Evolutionary conservation across 2,888 invertebrate genomes (phyloP), one percentile per base, ranked within the genome.

Genomic region (Eupithecia insigniata): DNA sequence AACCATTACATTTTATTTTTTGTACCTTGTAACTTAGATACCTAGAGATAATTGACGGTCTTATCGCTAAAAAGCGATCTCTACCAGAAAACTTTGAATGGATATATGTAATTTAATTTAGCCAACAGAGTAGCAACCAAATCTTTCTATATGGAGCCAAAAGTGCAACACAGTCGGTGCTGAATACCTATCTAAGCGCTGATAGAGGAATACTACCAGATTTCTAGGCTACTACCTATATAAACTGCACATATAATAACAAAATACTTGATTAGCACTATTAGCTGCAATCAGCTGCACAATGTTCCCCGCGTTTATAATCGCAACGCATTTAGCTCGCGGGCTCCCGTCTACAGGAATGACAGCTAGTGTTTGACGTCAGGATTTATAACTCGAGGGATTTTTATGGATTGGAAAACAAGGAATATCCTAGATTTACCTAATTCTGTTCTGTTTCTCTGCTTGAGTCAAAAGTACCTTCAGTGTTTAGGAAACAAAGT

Each of bases 261-360:
- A 22, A 51, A 32, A 34, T 34, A 43, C 62, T 69, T 39, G 30
- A 46, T 61, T 69, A 62, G 46, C 55, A 36, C 28, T n/a, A 46
- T 61, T 69, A 62, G 46, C 55, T 26, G 67, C 55, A 58, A 67
- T 68, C 43, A 32, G 61, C 2, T 30, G n/a, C 18, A 67, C 60
- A 46, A 51, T 22, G n/a, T 68, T 55, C 28, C n/a, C 32, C 62
- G 26, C 55, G 69, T 64, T 77, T 71, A 78, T 82, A 80, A 80
- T 81, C 69, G 77, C 79, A 72, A 79, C 79, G 78, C 79, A 78
- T 83, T 82, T 82, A 79, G 79, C 77, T 76, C n/a, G 71, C 68
- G 71, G 72, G 75, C 74, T n/a, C 32, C 58, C 34, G 36, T 62
- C 62, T 62, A 36, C 30, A 62, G 65, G 51, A 67, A 71, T 39